Conservation (phyloP, 2,113 vertebrate genomes). For the Atractosteus spatula region DNA sequence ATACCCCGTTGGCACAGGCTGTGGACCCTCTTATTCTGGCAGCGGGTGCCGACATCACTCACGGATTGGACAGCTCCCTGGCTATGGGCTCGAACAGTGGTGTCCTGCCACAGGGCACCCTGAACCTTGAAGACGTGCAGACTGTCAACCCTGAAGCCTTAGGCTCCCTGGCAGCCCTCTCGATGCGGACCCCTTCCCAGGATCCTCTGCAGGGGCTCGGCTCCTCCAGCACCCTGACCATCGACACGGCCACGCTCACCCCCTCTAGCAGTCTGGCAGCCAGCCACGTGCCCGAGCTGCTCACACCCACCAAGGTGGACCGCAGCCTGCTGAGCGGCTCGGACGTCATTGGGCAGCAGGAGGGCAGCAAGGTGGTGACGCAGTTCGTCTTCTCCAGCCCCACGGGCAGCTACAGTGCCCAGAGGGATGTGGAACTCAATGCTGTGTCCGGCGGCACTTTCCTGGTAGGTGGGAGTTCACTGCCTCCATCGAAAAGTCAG, state of each 20-base stretch:
- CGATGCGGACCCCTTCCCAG: constrained; percentile 64
- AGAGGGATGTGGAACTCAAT: constrained; percentile 75
- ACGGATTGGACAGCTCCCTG: constrained; percentile 75
- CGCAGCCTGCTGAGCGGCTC: constrained; percentile 63
- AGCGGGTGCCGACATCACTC: constrained; percentile 67
- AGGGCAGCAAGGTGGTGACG: constrained; percentile 71
- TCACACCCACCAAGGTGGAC: constrained; percentile 71
- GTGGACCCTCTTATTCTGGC: constrained; percentile 85
- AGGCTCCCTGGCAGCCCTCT: constrained; percentile 74
- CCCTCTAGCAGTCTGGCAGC: constrained; percentile 58
- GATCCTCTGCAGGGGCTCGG: constrained; percentile 71
- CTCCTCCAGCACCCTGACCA: constrained; percentile 63
- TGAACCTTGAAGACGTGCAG: constrained; percentile 82
- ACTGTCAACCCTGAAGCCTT: constrained; percentile 79
- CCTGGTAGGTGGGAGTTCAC: constrained; percentile 67
- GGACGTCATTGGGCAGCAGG: constrained; percentile 66
- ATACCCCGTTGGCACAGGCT: constrained; percentile 64
- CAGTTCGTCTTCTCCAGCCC: constrained; percentile 77
- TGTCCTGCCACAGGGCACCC: constrained; percentile 77
- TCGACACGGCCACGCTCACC: constrained; percentile 56
- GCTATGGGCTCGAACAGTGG: constrained; percentile 59
- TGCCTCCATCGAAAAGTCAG: too few species aligned
- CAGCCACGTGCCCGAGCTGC: constrained; percentile 65
- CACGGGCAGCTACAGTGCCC: constrained; percentile 66
- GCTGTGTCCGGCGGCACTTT: constrained; percentile 71